phyloP scores from a whole-genome alignment of 2,113 vertebrate genomes.

The Onychorhynchus coronatus region DNA sequence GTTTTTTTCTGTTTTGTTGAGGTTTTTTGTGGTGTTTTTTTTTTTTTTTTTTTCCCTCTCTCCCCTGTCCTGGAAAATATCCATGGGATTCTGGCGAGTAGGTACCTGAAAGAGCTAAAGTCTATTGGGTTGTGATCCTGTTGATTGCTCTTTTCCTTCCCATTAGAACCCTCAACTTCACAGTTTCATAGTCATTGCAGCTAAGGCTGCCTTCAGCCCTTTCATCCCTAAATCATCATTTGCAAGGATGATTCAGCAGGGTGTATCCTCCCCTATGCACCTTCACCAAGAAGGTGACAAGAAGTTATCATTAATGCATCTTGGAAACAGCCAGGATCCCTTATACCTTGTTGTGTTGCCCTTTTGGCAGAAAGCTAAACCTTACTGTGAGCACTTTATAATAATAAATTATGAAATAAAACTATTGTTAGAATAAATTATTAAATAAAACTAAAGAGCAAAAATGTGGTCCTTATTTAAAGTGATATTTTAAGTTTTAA shows the following conservation, averaged over 20 bases:
- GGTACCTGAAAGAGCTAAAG: not conserved
- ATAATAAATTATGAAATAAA: not conserved
- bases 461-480: not conserved
- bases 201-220: not conserved
- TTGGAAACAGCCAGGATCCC: not conserved
- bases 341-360: not conserved
- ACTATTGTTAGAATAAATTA: not conserved
- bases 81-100: not conserved
- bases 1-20: no score
- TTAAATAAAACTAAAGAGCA: not conserved
- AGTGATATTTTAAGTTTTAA: not conserved
- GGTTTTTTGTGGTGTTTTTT: not conserved
- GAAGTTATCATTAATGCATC: not conserved
- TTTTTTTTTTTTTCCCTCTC: not conserved
- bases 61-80: not conserved
- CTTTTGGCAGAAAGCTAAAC: not conserved
- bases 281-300: not conserved
- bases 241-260: not conserved
- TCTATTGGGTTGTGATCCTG: not conserved
- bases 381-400: not conserved
- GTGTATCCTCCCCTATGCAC: not conserved
- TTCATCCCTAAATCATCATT: not conserved
- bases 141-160: not conserved
- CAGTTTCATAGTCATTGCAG: not conserved
- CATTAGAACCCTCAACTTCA: not conserved